Evolutionary conservation across 2,797 vertebrate species (phyloP).

Genomic region (Phyllotis vaccarum): DNA sequence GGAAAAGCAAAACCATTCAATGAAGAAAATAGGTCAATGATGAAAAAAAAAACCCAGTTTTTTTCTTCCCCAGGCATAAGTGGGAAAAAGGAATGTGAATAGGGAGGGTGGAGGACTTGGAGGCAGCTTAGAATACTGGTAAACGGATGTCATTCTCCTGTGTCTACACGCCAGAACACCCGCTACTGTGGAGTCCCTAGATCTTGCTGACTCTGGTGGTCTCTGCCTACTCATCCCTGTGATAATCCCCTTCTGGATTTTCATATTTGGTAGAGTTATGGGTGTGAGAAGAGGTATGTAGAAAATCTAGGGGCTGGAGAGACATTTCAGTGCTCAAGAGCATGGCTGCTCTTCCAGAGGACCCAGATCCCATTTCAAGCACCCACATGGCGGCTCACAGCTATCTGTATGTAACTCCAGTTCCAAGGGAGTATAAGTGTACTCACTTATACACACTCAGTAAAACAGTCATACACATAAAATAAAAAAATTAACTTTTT

Average conservation of each 20-base stretch:
- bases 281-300: neutral
- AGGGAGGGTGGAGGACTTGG: neutral
- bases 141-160: no score
- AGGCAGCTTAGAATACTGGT: neutral
- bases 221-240: neutral
- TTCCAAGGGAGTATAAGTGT: neutral
- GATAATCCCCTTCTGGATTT: neutral
- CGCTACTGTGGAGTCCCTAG: accelerated
- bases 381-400: neutral
- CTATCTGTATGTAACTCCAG: neutral
- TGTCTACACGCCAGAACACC: neutral
- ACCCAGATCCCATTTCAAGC: neutral
- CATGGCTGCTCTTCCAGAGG: neutral
- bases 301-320: neutral
- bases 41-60: no score
- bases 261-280: neutral
- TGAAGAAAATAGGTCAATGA: no score
- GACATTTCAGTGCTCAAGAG: neutral
- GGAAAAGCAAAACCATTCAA: neutral
- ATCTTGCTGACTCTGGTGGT: neutral
- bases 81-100: neutral
- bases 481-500: neutral
- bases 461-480: neutral
- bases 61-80: no score
- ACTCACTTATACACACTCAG: neutral